These are phyloP conservation scores for Eupithecia exiguata DNA, from an alignment of 2,888 invertebrate species.

Conservation along the genomic window DNA sequence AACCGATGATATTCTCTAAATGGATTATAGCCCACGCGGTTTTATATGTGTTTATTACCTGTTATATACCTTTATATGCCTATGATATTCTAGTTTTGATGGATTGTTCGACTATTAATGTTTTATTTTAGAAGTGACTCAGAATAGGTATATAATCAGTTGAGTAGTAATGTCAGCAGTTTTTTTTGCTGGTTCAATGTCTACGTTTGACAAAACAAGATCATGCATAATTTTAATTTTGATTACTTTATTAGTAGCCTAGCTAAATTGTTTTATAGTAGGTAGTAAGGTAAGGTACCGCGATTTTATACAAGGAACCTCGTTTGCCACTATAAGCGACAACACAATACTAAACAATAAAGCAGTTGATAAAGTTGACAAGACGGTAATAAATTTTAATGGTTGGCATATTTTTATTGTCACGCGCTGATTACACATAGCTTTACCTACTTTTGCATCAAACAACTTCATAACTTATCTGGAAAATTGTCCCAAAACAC, in stretches of 20 bases:
- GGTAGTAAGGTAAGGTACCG: not conserved
- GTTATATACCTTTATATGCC: not conserved
- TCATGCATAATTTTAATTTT: not conserved
- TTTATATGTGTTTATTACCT: slow-evolving; percentile 8
- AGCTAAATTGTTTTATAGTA: not conserved
- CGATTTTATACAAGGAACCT: not conserved
- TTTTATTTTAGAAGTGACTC: not conserved
- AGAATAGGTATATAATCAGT: not conserved
- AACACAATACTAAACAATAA: slow-evolving; percentile 7
- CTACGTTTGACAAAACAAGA: not conserved
- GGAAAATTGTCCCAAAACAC: slow-evolving; percentile 18
- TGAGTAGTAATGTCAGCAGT: not conserved
- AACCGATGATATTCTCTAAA: slow-evolving; percentile 73
- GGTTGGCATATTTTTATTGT: slow-evolving; percentile 14
- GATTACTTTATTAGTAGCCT: not conserved
- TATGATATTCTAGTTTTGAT: slow-evolving; percentile 2
- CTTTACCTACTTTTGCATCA: slow-evolving; percentile 11
- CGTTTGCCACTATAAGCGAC: not conserved
- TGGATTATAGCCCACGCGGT: slow-evolving; percentile 63
- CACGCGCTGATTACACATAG: slow-evolving; percentile 10
- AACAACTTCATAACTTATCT: slow-evolving; percentile 21
- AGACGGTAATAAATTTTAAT: slow-evolving; percentile 13
- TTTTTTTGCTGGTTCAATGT: not conserved
- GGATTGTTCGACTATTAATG: slow-evolving; percentile 1
- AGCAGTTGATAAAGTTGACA: slow-evolving; percentile 4